Evolutionary conservation across 2,113 vertebrate genomes (phyloP).

Genomic region (Morone chrysops): DNA sequence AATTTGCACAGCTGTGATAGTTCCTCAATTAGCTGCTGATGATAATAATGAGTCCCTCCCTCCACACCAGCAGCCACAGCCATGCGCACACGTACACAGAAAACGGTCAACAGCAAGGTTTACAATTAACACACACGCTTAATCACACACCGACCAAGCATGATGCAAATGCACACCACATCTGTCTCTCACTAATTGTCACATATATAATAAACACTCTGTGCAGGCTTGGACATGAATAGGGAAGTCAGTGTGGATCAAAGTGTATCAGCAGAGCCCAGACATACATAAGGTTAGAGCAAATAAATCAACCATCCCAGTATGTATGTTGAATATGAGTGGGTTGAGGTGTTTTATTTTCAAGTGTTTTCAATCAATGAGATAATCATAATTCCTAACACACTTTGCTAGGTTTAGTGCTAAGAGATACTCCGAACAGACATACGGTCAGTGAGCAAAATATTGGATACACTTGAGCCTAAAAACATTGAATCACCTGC

Average conservation of each 20-base stretch:
- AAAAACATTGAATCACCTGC: conserved; percentile 2
- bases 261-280: not conserved
- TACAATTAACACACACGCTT: not conserved
- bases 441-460: not conserved
- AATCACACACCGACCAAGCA: not conserved
- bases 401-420: not conserved
- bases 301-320: not conserved
- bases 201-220: not conserved
- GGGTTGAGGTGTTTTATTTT: not conserved
- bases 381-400: not conserved
- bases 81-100: not conserved
- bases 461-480: not conserved
- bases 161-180: not conserved
- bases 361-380: not conserved
- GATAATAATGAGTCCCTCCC: conserved; percentile 33
- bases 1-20: conserved; percentile 68
- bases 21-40: conserved; percentile 54
- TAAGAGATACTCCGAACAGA: not conserved
- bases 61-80: not conserved
- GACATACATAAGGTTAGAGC: too few species aligned
- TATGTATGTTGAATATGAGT: not conserved
- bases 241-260: not conserved
- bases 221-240: not conserved
- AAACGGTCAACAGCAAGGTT: not conserved
- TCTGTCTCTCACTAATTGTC: not conserved